Conservation (phyloP, 2,113 vertebrate genomes). For the Neotoma lepida region DNA sequence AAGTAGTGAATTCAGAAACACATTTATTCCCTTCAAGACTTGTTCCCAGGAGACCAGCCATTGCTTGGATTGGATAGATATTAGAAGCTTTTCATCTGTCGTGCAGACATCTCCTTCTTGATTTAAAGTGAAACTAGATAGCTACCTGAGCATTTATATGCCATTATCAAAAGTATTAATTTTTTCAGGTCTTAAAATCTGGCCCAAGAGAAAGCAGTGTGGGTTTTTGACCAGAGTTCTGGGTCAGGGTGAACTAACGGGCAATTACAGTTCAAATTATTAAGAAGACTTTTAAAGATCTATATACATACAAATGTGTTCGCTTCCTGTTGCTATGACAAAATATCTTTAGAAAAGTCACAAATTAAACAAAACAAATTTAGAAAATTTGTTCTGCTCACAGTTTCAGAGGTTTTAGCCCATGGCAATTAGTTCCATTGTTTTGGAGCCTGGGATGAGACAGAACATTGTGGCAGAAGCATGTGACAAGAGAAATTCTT, state of each 20-base stretch:
- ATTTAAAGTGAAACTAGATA: background rate
- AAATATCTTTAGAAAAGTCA: background rate
- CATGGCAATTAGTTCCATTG: background rate
- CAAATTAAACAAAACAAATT: background rate
- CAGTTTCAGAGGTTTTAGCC: background rate
- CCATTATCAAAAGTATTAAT: slow-evolving; percentile 32
- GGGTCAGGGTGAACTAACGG: background rate
- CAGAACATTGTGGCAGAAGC: background rate
- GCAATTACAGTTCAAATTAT: background rate
- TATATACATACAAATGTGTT: background rate
- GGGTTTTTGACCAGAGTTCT: background rate
- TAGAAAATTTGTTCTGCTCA: background rate
- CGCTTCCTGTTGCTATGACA: background rate
- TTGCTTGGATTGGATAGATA: background rate
- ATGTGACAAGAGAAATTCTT: background rate
- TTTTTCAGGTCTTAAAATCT: slow-evolving; percentile 27
- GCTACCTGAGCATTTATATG: background rate
- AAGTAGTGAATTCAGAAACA: background rate
- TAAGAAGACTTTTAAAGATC: background rate
- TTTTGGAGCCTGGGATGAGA: background rate
- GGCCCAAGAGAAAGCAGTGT: background rate
- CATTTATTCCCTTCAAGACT: background rate
- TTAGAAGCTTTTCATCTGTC: background rate
- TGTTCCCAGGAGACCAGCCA: background rate
- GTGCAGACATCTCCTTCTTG: background rate